These are phyloP conservation scores for Heptranchias perlo DNA, from an alignment of 2,113 vertebrate genomes.

Conservation along the genomic window DNA sequence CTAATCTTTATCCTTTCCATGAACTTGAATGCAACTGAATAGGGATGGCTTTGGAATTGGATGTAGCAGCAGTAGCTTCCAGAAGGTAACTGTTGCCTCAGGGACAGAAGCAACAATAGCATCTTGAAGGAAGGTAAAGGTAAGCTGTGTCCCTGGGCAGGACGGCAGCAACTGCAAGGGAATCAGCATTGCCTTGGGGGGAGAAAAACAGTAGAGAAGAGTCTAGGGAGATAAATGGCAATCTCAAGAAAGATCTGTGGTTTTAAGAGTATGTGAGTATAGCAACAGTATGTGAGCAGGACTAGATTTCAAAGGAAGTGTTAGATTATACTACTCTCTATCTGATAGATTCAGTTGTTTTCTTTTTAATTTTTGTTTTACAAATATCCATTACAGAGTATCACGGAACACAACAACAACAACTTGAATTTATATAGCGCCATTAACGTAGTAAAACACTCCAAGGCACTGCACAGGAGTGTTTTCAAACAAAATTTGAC, in stretches of 20 bases:
- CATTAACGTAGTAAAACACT: no score
- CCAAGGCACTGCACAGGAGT: no score
- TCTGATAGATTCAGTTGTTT: background rate
- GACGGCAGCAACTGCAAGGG: background rate
- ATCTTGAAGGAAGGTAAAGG: background rate
- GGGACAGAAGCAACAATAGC: background rate
- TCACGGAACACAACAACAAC: no score
- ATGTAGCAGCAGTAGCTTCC: background rate
- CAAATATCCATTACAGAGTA: no score
- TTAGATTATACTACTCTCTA: background rate
- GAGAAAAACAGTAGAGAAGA: background rate
- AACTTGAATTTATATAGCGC: no score
- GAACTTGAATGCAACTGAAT: background rate
- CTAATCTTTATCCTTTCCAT: background rate
- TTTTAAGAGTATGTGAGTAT: background rate
- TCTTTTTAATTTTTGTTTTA: background rate
- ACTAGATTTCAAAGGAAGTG: background rate
- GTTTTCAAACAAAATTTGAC: no score
- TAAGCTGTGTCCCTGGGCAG: background rate
- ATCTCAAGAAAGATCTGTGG: background rate
- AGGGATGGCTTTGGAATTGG: background rate
- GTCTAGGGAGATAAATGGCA: background rate
- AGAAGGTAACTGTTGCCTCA: background rate
- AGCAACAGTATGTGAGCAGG: background rate
- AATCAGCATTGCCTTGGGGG: background rate